Evolutionary conservation across 2,113 vertebrate genomes (phyloP).

Genomic region (Nematolebias whitei): DNA sequence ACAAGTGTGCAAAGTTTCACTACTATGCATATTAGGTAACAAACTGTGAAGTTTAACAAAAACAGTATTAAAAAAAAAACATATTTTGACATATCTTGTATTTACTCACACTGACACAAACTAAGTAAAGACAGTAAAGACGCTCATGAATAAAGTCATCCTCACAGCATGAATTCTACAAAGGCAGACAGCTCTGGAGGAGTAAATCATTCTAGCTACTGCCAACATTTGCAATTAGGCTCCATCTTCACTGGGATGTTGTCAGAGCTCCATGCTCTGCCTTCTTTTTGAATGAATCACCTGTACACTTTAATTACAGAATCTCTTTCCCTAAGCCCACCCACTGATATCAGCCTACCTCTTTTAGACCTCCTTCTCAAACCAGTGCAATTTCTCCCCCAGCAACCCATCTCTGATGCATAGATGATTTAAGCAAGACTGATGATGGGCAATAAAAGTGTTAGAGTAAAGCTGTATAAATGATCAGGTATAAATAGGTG

Average conservation of each 20-base stretch:
- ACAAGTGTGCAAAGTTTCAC: too few relatives aligned
- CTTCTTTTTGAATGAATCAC: conserved; percentile 78
- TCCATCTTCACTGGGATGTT: conserved; percentile 62
- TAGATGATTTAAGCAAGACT: conserved; percentile 71
- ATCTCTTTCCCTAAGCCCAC: conserved; percentile 59
- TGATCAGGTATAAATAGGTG: conserved; percentile 54
- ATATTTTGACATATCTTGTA: conserved; percentile 34
- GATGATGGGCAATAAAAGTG: conserved; percentile 61
- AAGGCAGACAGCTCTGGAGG: conserved; percentile 59
- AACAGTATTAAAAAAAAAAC: background rate
- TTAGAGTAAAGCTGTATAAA: conserved; percentile 64
- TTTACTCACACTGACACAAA: conserved; percentile 30
- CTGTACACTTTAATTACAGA: conserved; percentile 80
- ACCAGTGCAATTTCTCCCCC: conserved; percentile 63
- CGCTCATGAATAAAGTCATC: conserved; percentile 50
- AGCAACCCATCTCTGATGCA: conserved; percentile 59
- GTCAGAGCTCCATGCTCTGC: conserved; percentile 64
- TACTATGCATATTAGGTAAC: background rate
- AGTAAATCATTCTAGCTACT: conserved; percentile 68
- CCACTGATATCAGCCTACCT: conserved; percentile 62
- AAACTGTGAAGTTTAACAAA: background rate
- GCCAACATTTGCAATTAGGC: conserved; percentile 64
- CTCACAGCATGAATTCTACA: conserved; percentile 50
- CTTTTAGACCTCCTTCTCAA: conserved; percentile 71
- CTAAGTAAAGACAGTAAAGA: conserved; percentile 36